These are phyloP conservation scores for Rhinophrynus dorsalis DNA, from an alignment of 2,797 vertebrate genomes.

Conservation along the genomic window DNA sequence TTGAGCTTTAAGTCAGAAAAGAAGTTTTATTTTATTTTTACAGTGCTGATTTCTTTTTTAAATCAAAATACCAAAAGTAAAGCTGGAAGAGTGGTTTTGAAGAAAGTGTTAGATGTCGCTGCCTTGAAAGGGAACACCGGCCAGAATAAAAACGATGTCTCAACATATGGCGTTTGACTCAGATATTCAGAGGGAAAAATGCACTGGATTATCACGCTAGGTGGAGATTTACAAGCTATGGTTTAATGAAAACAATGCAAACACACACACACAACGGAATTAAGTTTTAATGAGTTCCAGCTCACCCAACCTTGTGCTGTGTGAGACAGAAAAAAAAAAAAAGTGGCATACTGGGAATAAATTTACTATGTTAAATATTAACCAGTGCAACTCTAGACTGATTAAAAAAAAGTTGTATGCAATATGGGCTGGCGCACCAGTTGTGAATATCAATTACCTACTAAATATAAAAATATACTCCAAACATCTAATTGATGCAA, in stretches of 20 bases:
- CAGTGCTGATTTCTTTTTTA: neutral
- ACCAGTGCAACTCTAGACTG: too few species aligned
- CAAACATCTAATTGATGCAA: too few species aligned
- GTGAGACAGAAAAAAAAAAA: neutral
- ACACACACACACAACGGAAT: conserved; percentile 1
- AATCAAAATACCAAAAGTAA: neutral
- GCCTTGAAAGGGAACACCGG: neutral
- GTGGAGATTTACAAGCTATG: conserved; percentile 19
- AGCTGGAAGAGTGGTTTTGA: neutral
- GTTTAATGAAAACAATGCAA: conserved; percentile 17
- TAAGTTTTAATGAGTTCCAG: conserved; percentile 6
- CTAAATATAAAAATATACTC: too few species aligned
- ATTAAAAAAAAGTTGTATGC: too few species aligned
- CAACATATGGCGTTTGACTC: conserved; percentile 5
- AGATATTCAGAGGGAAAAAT: neutral
- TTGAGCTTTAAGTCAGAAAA: neutral
- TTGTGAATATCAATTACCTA: too few species aligned
- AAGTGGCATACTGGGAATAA: neutral
- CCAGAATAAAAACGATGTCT: neutral
- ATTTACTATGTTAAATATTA: too few species aligned
- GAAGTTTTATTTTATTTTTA: neutral
- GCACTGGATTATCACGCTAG: conserved; percentile 4
- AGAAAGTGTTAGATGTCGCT: conserved; percentile 5
- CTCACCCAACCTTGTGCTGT: neutral
- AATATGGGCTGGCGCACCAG: too few species aligned